Evolutionary conservation across 1,140 invertebrate species (phyloP), one percentile per base, ranked within the genome.

Genomic region (Holotrichia oblita): DNA sequence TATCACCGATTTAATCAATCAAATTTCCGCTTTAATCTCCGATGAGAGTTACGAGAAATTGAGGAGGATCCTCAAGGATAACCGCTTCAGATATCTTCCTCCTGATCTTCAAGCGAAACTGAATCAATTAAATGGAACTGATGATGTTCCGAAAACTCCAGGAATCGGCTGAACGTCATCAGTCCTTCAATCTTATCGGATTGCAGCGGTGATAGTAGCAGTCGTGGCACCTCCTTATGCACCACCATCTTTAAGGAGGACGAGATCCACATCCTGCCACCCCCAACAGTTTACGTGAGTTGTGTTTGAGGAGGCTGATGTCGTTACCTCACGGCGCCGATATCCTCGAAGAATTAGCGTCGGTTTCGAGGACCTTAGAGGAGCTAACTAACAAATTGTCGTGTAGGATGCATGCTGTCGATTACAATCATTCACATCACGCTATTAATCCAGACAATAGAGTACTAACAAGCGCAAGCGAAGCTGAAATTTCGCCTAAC

Each of bases 321-420:
- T 89, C 90, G 3, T 88, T 93, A 84, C 92, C 93, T 6, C 91
- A 89, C 81, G 93, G 93, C 27, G 83, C 88, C 9, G 89, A 90
- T 79, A 89, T 94, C 77, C 87, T 94, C 78, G 89, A 92, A 85
- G 91, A 93, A 84, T 84, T 94, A 79, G 91, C 91, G 8, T 88
- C 88, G 3, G 90, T 92, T 17, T 91, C 92, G n/a, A 87, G 91
- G 80, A 89, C 89, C 78, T 89, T 93, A 40, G 85, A 82, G 81
- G 83, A 80, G 83, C 85, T 76, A 75, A 81, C 76, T 80, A 86
- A 73, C 64, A 76, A 40, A 6, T 34, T 41, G 14, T 74, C 61
- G 22, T 69, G 17, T 34, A 69, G 48, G 17, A 34, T 72, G 64
- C 64, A 72, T 72, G 24, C 22, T 72, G 64, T 72, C 34, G 24